A percentile compares a stretch with the other conserved stretches of the same genome.
Evolutionary conservation across 2,797 vertebrate genomes (phyloP).

Genomic region (Xiphophorus birchmanni): DNA sequence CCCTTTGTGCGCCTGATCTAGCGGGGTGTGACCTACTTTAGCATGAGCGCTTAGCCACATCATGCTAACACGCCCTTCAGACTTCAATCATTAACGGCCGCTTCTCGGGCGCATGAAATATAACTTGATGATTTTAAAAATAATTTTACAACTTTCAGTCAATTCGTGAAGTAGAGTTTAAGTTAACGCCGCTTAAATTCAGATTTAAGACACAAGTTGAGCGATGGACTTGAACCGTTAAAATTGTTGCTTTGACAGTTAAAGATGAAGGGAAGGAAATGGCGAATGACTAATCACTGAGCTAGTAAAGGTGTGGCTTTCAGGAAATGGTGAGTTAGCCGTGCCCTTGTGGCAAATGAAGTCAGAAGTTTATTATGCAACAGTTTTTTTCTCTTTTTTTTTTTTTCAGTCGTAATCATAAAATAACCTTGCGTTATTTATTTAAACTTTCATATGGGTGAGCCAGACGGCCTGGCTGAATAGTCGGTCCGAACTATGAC

Average conservation of each 20-base stretch:
- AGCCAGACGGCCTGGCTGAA: neutral
- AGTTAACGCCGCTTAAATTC: neutral
- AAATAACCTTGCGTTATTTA: neutral
- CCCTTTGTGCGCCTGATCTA: slow-evolving; percentile 78
- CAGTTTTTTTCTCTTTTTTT: neutral
- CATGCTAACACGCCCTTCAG: slow-evolving; percentile 62
- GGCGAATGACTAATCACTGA: slow-evolving; percentile 12
- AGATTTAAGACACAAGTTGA: neutral
- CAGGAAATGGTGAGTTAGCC: slow-evolving; percentile 58
- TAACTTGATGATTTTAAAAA: neutral
- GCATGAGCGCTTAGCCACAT: slow-evolving; percentile 70
- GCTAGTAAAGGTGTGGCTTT: slow-evolving; percentile 72
- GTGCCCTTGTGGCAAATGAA: slow-evolving; percentile 18
- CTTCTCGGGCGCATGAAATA: neutral
- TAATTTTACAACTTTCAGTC: neutral
- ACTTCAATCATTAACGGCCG: neutral
- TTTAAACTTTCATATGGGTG: neutral
- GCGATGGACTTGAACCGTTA: neutral
- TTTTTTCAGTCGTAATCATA: neutral
- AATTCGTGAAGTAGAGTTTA: neutral
- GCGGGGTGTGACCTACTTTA: slow-evolving; percentile 88
- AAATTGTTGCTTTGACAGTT: neutral
- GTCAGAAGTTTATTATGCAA: neutral
- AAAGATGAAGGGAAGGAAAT: slow-evolving; percentile 16
- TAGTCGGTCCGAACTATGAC: slow-evolving; percentile 55